These are phyloP conservation scores for Dromius quadrimaculatus DNA, from an alignment of 2,888 invertebrate species.

Conservation along the genomic window DNA sequence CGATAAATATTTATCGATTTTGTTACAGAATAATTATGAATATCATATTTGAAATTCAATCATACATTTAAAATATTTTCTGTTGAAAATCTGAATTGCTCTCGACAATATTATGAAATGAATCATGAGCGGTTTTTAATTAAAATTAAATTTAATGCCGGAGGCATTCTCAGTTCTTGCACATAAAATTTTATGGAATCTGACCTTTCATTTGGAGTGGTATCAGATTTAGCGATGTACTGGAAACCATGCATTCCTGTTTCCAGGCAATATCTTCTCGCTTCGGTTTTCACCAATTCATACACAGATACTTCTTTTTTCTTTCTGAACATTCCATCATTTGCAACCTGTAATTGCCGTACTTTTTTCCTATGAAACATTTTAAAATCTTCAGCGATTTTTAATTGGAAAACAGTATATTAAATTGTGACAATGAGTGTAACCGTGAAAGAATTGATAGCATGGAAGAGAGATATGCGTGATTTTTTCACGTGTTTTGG, in stretches of 20 bases:
- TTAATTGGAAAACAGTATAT: neutral
- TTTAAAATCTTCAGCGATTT: neutral
- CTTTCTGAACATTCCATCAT: slow-evolving; percentile 6
- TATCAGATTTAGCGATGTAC: slow-evolving; percentile 24
- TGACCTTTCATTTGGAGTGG: slow-evolving; percentile 41
- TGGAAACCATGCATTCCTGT: slow-evolving; percentile 40
- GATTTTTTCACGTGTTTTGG: neutral
- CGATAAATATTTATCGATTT: too few relatives aligned
- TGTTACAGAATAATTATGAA: too few relatives aligned
- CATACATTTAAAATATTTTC: too few relatives aligned
- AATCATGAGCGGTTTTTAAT: too few relatives aligned
- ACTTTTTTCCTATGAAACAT: neutral
- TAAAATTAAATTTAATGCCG: too few relatives aligned
- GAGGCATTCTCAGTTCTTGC: too few relatives aligned
- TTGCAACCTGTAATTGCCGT: neutral
- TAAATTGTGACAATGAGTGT: too few relatives aligned
- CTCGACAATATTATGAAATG: too few relatives aligned
- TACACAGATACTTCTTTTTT: slow-evolving; percentile 15
- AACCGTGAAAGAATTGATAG: too few relatives aligned
- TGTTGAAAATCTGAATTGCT: too few relatives aligned
- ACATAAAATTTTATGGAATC: neutral
- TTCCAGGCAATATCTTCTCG: slow-evolving; percentile 38
- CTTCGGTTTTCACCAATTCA: slow-evolving; percentile 33
- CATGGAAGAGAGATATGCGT: too few relatives aligned
- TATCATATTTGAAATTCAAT: too few relatives aligned